These are phyloP conservation scores for Sphaeridia pumilis DNA, from an alignment of 2,888 invertebrate species.

Conservation along the genomic window DNA sequence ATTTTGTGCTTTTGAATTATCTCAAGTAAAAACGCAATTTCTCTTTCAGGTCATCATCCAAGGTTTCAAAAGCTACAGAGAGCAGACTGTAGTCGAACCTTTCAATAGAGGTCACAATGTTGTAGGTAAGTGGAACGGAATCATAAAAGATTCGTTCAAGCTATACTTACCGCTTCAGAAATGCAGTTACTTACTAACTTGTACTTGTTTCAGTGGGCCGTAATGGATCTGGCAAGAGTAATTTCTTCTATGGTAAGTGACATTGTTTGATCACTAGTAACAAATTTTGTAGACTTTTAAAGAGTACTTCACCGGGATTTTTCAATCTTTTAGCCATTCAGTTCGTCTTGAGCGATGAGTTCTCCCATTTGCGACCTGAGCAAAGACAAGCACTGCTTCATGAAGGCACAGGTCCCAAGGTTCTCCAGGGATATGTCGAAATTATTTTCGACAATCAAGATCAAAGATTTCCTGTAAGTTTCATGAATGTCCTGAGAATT, in stretches of 20 bases:
- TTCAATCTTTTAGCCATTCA: slow-evolving; percentile 97
- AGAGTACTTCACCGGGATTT: too few species aligned
- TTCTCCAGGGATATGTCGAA: slow-evolving; percentile 95
- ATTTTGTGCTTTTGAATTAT: not conserved
- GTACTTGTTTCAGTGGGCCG: slow-evolving; percentile 80
- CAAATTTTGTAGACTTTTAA: too few species aligned
- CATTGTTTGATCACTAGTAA: not conserved
- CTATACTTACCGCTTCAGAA: too few species aligned
- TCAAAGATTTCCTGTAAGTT: slow-evolving; percentile 80
- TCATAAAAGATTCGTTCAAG: too few species aligned
- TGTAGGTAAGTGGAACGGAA: slow-evolving; percentile 54
- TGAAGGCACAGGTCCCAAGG: slow-evolving; percentile 94
- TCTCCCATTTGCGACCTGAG: slow-evolving; percentile 89
- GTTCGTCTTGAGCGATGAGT: slow-evolving; percentile 98
- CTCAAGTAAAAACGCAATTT: not conserved
- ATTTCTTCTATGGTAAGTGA: slow-evolving; percentile 86
- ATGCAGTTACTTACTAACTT: too few species aligned
- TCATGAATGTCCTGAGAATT: not conserved
- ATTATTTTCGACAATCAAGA: slow-evolving; percentile 98
- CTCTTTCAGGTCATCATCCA: slow-evolving; percentile 99
- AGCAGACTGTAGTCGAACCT: slow-evolving; percentile 94
- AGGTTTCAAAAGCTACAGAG: slow-evolving; percentile 97
- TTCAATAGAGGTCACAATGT: slow-evolving; percentile 97
- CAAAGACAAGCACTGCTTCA: slow-evolving; percentile 90
- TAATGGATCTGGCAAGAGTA: slow-evolving; percentile 99